Conservation (phyloP, 2,113 vertebrate genomes). For the Petaurus breviceps region DNA sequence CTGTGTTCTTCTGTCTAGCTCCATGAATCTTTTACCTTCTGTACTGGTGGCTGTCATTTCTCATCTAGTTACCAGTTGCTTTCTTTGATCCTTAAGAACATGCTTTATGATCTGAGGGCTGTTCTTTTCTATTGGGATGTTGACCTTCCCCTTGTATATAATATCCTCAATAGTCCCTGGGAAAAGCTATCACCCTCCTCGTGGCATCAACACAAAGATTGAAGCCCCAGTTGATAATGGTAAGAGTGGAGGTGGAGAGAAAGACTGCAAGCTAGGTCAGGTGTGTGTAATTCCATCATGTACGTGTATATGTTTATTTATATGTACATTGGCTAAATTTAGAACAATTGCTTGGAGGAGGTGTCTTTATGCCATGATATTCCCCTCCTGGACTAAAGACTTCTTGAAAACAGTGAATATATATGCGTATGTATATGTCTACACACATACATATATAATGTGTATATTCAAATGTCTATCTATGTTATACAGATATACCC, state of each 20-base stretch:
- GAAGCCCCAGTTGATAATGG: not conserved
- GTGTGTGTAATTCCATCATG: not conserved
- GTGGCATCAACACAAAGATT: not conserved
- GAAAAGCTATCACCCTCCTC: not conserved
- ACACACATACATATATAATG: no score
- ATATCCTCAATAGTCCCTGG: not conserved
- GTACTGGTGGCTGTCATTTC: not conserved
- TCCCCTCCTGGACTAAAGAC: not conserved
- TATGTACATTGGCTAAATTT: not conserved
- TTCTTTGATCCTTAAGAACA: not conserved
- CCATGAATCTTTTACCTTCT: not conserved
- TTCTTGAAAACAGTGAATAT: not conserved
- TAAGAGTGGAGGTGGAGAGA: not conserved
- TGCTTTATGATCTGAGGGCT: not conserved
- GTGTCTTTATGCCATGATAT: not conserved
- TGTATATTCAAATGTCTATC: not conserved
- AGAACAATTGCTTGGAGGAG: not conserved
- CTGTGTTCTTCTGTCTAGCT: not conserved
- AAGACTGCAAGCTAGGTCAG: not conserved
- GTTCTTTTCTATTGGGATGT: not conserved
- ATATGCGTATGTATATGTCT: not conserved
- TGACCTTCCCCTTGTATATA: not conserved
- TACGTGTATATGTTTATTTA: not conserved
- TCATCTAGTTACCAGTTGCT: not conserved
- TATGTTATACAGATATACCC: no score